Evolutionary conservation across 1,140 invertebrate species (phyloP), one percentile per base, ranked within the genome.

Genomic region (Zaprionus inermis): DNA sequence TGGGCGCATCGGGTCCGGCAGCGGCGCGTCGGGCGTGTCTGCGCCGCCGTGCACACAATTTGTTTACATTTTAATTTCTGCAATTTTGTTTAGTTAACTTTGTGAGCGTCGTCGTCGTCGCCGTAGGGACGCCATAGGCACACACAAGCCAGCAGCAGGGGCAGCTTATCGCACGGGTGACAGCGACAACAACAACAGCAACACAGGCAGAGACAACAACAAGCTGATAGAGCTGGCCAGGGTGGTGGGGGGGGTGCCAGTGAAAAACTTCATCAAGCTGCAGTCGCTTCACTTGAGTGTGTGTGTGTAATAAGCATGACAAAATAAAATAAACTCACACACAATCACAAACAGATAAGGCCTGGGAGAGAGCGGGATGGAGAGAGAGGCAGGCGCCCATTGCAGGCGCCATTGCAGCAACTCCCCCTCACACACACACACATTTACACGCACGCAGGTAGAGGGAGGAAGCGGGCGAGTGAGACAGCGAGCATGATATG

Each of bases 61-160:
- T 88, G 79, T 88, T 88, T 88, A 83, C 83, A 88, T 83, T 88
- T 86, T 83, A 88, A 88, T 83, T 88, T 88, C 83, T 88, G 83
- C 83, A 88, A 88, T 88, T 88, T 88, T 88, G 84, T 88, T 88
- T 88, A 76, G 76, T 88, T 88, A 88, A 79, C 83, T 79, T 76
- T 66, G 77, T 63, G 57, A 51, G 68, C 36, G 68, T 61, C 72
- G 66, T 49, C 54, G 77, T 24, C 78, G 78, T 78, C 78, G 80
- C 76, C 63, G 64, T 28, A 28, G 24, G 24, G 24, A 28, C 24
- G 24, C 24, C 24, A 28, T 28, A 28, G 24, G 57, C 72, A 70
- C 51, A 84, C 63, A 22, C 32, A 64, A 49, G 54, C 78, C 34
- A n/a, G 24, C 24, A 28, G 24, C 75, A 74, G 54, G 61, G 49